These are phyloP conservation scores for Caenorhabditis afra DNA, from an alignment of 2,888 invertebrate genomes.

Conservation along the genomic window DNA sequence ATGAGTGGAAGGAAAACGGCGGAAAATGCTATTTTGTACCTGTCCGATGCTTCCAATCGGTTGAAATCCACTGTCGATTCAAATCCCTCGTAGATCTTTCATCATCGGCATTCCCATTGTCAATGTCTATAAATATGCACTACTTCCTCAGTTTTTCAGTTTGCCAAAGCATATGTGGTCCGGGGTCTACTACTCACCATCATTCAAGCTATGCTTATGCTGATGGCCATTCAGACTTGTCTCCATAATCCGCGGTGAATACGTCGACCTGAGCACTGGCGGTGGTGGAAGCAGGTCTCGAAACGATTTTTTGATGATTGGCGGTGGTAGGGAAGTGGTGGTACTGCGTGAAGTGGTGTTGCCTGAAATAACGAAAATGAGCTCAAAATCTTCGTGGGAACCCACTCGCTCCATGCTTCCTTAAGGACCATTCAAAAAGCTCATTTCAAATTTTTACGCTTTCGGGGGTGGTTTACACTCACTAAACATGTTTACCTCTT, in stretches of 20 bases:
- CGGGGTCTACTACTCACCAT: conserved; percentile 51
- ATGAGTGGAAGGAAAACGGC: not conserved
- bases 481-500: conserved; percentile 47
- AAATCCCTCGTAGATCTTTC: conserved; percentile 58
- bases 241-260: conserved; percentile 49
- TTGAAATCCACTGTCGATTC: conserved; percentile 56
- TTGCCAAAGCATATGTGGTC: not conserved
- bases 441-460: conserved; percentile 9
- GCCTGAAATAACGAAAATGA: conserved; percentile 22
- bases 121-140: conserved; percentile 63
- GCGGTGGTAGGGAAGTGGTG: conserved; percentile 30
- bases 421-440: conserved; percentile 29
- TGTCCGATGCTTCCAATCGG: conserved; percentile 61
- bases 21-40: conserved; percentile 17
- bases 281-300: conserved; percentile 49
- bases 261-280: conserved; percentile 37
- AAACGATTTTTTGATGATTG: conserved; percentile 50
- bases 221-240: conserved; percentile 21
- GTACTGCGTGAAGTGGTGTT: conserved; percentile 50
- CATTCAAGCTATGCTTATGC: conserved; percentile 51
- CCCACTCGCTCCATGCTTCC: not conserved
- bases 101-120: conserved; percentile 68
- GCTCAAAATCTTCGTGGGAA: not conserved
- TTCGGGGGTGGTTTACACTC: too few species aligned
- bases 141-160: not conserved